phyloP scores from a whole-genome alignment of 2,797 vertebrate species.

The Caiman crocodilus region DNA sequence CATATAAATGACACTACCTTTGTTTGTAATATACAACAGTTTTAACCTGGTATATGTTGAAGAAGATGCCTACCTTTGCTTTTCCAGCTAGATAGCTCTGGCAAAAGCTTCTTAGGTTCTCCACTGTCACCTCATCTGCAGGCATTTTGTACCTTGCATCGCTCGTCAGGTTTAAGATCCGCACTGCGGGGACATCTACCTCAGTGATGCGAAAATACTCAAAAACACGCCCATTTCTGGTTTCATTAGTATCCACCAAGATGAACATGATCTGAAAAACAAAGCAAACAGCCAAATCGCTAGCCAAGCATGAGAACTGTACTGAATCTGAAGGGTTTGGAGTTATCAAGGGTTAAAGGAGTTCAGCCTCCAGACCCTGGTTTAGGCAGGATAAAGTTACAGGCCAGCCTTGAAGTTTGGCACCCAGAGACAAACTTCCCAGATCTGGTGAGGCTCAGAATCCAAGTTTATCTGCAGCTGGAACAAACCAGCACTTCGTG shows the following conservation, averaged over 20 bases:
- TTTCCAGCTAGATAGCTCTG: constrained; percentile 85
- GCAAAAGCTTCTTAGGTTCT: constrained; percentile 85
- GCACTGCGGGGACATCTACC: constrained; percentile 85
- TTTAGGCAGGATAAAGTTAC: background rate
- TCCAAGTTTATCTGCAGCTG: background rate
- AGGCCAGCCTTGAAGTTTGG: background rate
- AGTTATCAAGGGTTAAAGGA: background rate
- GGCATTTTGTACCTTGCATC: constrained; percentile 90
- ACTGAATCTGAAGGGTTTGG: background rate
- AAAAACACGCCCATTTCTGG: constrained; percentile 87
- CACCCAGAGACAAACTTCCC: background rate
- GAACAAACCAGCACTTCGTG: background rate
- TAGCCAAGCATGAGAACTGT: background rate
- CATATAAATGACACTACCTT: background rate
- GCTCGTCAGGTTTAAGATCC: constrained; percentile 89
- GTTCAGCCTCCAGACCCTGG: background rate
- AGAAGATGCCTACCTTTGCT: constrained; percentile 85
- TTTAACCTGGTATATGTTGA: background rate
- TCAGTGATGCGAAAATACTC: constrained; percentile 89
- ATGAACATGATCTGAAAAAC: constrained; percentile 88
- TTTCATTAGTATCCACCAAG: constrained; percentile 86
- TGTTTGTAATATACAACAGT: no score
- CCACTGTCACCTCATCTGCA: constrained; percentile 82
- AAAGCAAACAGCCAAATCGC: background rate
- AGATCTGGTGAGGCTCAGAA: background rate